phyloP scores from a whole-genome alignment of 2,797 vertebrate genomes.

The Spinus olivaceus region DNA sequence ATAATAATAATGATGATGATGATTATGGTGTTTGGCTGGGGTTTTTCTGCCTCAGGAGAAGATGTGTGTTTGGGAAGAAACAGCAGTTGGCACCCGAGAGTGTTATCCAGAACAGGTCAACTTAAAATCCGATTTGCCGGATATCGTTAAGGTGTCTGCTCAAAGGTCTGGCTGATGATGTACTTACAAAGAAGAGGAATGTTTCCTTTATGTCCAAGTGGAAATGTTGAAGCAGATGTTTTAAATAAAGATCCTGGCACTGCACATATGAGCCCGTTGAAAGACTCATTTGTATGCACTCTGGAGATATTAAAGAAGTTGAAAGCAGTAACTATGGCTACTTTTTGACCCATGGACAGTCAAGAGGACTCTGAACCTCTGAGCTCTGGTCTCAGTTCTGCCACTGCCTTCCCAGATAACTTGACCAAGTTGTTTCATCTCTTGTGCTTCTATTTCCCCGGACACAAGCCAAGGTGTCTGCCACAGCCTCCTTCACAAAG shows the following conservation, averaged over 20 bases:
- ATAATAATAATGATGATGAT: neutral
- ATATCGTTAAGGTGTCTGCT: neutral
- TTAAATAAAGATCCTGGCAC: neutral
- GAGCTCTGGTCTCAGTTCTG: neutral
- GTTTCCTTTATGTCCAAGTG: neutral
- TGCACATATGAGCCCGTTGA: accelerated
- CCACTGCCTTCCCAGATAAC: neutral
- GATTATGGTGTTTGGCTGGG: neutral
- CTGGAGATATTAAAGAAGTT: neutral
- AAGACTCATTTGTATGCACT: neutral
- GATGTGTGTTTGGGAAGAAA: neutral
- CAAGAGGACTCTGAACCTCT: neutral
- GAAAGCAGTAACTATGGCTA: neutral
- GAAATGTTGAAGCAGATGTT: neutral
- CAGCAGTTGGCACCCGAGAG: neutral
- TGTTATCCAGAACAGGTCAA: neutral
- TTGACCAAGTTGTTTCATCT: neutral
- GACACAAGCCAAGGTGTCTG: neutral
- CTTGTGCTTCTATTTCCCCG: neutral
- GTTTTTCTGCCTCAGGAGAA: neutral
- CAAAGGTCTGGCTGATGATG: neutral
- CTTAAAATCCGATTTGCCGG: neutral
- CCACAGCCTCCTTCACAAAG: neutral
- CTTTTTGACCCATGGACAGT: neutral
- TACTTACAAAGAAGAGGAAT: neutral